Evolutionary conservation across 2,797 vertebrate species (phyloP).

Genomic region (Acanthurus lineatus): DNA sequence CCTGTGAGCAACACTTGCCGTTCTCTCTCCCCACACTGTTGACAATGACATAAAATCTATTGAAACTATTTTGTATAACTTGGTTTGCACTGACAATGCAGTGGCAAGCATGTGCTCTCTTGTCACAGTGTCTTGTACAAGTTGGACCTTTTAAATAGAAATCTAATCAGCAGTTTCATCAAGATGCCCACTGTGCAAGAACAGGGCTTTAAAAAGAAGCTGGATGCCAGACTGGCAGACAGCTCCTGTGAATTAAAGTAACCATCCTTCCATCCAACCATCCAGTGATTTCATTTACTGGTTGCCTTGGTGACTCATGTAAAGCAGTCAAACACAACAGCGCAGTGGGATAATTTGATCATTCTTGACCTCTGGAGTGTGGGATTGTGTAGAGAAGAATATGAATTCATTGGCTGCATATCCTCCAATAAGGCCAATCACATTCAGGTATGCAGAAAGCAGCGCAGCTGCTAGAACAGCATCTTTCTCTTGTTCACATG

Average conservation of each 20-base stretch:
- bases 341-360: slow-evolving; percentile 75
- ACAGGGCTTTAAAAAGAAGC: slow-evolving; percentile 54
- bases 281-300: slow-evolving; percentile 77
- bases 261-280: slow-evolving; percentile 58
- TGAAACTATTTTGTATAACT: slow-evolving; percentile 6
- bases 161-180: slow-evolving; percentile 68
- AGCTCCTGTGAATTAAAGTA: slow-evolving; percentile 79
- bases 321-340: slow-evolving; percentile 76
- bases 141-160: slow-evolving; percentile 56
- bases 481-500: slow-evolving; percentile 23
- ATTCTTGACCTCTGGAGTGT: slow-evolving; percentile 78
- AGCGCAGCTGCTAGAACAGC: slow-evolving; percentile 23
- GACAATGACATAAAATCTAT: neutral
- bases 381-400: slow-evolving; percentile 71
- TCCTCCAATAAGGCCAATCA: slow-evolving; percentile 65
- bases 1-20: neutral
- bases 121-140: slow-evolving; percentile 26
- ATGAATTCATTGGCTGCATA: slow-evolving; percentile 69
- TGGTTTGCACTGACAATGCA: slow-evolving; percentile 4
- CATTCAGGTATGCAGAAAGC: slow-evolving; percentile 57
- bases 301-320: slow-evolving; percentile 85
- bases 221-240: slow-evolving; percentile 68
- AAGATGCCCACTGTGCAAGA: slow-evolving; percentile 61
- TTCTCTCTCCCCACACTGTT: neutral
- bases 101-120: slow-evolving; percentile 22